Conservation (phyloP, 37 sponge, comb jelly and placozoan genomes). For the Oscarella lobularis region DNA sequence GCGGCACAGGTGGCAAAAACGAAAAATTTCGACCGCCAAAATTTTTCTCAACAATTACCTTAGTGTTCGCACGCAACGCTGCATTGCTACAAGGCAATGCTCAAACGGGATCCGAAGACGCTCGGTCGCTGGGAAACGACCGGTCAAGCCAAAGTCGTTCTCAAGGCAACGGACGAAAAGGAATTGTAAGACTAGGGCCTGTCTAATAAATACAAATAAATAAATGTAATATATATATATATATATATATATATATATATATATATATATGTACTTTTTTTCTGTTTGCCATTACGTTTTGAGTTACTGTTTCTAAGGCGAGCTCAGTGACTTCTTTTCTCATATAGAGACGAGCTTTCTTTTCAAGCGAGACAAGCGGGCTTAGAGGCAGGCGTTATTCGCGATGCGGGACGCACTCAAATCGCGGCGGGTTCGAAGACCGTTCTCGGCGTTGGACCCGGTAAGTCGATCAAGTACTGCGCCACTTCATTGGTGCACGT, state of each 20-base stretch:
- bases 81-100: background rate
- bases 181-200: constrained; percentile 57
- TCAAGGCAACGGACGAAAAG: constrained; percentile 67
- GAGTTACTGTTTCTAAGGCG: background rate
- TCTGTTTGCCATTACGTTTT: constrained; percentile 15
- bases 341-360: background rate
- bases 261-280: no score
- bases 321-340: background rate
- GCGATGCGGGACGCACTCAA: constrained; percentile 97
- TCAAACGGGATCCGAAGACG: background rate
- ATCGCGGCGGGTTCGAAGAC: constrained; percentile 93
- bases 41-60: no score
- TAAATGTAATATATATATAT: no score
- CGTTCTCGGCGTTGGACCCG: constrained; percentile 89
- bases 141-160: constrained; percentile 77
- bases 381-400: constrained; percentile 58
- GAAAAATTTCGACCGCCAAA: background rate
- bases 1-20: constrained; percentile 92
- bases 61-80: background rate
- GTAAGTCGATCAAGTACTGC: constrained; percentile 9
- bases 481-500: background rate
- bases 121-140: constrained; percentile 52
- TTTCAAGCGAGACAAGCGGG: constrained; percentile 14
- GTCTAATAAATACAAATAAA: no score
- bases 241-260: no score